Base-by-base conservation (phyloP, 2,113 vertebrate genomes). In the Pygoscelis adeliae region DNA sequence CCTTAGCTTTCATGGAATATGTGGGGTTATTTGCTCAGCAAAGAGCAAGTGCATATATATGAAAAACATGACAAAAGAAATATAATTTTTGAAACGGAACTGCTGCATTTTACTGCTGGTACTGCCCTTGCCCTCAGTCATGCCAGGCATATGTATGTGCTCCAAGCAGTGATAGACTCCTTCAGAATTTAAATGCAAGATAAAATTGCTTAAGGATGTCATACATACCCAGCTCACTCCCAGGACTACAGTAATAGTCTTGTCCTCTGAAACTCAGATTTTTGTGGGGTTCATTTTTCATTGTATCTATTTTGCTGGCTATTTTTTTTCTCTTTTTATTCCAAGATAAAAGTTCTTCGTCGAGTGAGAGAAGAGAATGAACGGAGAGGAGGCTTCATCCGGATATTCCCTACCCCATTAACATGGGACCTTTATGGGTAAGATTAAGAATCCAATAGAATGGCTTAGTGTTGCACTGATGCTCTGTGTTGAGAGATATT, bases 341-440 rank as follows among this genome's bases (percentile, higher is more conserved):
- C 44, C 27, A 92, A 99, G 99, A 97, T 99, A 89, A 99, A 98
- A 98, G 99, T 99, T 88, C 98, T 99, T 89, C 98, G 98, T 79
- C 98, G 98, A 87, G 98, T 99, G 77, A 99, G 98, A 97, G 99
- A 99, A 86, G 99, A 99, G 95, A 97, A 99, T 59, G 99, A 99
- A 63, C 98, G 99, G 88, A 98, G 99, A 96, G 99, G 99, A 49
- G 99, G 99, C 80, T 99, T 99, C 78, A 96, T 99, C 71, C 98
- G 99, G 36, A 99, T 99, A 97, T 99, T 99, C 96, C 99, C 99
- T 77, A 99, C 99, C 7, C 97, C 98, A 23, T 98, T 99, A 93
- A 99, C 99, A 5, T 99, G 99, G 99, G 99, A 99, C 55, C 98
- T 99, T 95, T 99, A 99, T 92, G 98, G 99, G 99, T 99, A 97